Base-by-base conservation (phyloP, 2,113 vertebrate species). In the Tragelaphus buxtoni region DNA sequence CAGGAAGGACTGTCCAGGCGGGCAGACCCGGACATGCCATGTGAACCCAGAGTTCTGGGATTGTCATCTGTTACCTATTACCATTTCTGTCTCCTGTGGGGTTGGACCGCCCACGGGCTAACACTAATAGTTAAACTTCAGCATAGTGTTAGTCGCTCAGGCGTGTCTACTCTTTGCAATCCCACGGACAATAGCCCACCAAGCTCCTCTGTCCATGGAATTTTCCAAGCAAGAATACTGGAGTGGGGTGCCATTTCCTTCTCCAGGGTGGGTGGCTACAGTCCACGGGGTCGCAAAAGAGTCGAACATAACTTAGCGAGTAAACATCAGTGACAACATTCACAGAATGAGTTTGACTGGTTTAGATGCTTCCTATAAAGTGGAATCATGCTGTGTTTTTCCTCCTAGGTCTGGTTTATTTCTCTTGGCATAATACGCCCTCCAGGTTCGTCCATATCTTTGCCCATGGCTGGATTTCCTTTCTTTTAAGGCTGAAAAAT, bases 1-100 rank as follows among this genome's bases (percentile, higher is more conserved):
- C 2, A 18, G 7, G 39, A 26, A 53, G 24, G n/a, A 58, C 30
- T 0, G 5, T 32, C 42, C 24, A 2, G 45, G 28, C 0, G 0
- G 30, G 14, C 22, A 81, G 55, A 30, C 11, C 4, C 39, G 3
- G 14, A 13, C 12, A 5, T 6, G 20, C 49, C 60, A 16, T 0
- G 3, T 45, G n/a, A 42, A 56, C 28, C 55, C 26, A 1, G 51
- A 81, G 39, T 83, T 20, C 39, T 79, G 69, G 20, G 11, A 4
- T 32, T 51, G 30, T 35, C 17, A 9, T 45, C 45, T 8, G 11
- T 39, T 45, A n/a, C 45, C 47, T 53, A 7, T 20, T 32, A 12
- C 7, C 22, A 35, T 76, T 47, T 83, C 63, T 39, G 12, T 30
- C 28, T 83, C 55, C 77, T 35, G 16, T 28, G 17, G 6, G 30